Conservation (phyloP, 2,797 vertebrate species). For the Anisognathus igniventris region DNA sequence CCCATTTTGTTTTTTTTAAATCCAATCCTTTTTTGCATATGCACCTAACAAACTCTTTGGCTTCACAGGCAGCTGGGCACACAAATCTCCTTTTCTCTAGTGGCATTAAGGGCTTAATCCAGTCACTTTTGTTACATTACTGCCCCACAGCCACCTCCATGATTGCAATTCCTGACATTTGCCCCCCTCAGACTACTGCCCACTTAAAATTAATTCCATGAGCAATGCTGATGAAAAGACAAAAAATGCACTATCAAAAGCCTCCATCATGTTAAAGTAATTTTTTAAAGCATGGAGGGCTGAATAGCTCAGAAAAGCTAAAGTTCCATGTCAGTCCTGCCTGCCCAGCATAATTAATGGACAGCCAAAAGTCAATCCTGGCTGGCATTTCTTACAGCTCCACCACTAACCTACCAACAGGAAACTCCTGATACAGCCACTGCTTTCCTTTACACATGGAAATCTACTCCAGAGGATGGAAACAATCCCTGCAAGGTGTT, state of each 20-base stretch:
- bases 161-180: not conserved
- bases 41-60: not conserved
- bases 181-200: not conserved
- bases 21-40: not conserved
- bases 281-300: not conserved
- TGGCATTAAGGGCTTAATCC: not conserved
- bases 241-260: not conserved
- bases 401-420: not conserved
- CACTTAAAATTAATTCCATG: not conserved
- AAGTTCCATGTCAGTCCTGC: not conserved
- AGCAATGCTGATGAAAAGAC: not conserved
- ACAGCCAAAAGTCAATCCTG: not conserved
- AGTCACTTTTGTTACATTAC: not conserved
- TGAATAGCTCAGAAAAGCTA: not conserved
- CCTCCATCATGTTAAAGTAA: accelerated
- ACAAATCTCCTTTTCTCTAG: not conserved
- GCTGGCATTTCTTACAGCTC: not conserved
- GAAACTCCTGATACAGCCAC: not conserved
- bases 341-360: not conserved
- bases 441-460: not conserved
- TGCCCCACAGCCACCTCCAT: not conserved
- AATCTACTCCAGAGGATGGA: not conserved
- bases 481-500: not conserved
- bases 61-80: not conserved
- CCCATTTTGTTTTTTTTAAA: not conserved